phyloP scores from a whole-genome alignment of 2,797 vertebrate species.

The Crenichthys baileyi region DNA sequence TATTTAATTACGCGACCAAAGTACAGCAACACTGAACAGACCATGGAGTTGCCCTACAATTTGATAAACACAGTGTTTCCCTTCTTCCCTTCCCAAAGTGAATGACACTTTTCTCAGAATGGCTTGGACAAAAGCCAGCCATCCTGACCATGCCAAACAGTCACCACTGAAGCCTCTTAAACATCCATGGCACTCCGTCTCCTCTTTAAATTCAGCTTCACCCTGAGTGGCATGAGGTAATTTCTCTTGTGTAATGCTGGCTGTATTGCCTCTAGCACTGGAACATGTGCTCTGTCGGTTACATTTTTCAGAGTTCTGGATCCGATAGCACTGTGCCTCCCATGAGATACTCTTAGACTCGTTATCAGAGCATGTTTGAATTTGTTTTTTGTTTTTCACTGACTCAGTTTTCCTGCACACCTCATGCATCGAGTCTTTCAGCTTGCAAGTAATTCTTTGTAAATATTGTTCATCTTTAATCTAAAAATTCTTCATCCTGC shows the following conservation, averaged over 20 bases:
- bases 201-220: slow-evolving; percentile 18
- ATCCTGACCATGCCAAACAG: slow-evolving; percentile 34
- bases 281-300: slow-evolving; percentile 6
- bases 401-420: slow-evolving; percentile 18
- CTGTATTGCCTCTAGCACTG: not conserved
- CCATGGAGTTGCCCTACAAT: slow-evolving; percentile 1
- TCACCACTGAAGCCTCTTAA: slow-evolving; percentile 25
- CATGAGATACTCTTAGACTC: not conserved
- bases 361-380: not conserved
- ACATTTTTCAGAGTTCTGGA: slow-evolving; percentile 7
- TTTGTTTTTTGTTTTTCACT: not conserved
- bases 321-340: not conserved
- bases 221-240: slow-evolving; percentile 2
- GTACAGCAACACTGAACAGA: not conserved
- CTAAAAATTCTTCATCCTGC: slow-evolving; percentile 21
- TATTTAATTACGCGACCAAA: not conserved
- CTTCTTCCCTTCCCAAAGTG: slow-evolving; percentile 34
- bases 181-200: slow-evolving; percentile 34
- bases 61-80: slow-evolving; percentile 9
- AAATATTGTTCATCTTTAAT: not conserved
- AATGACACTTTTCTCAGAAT: slow-evolving; percentile 22
- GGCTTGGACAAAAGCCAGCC: slow-evolving; percentile 10
- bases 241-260: not conserved
- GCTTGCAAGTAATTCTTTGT: not conserved
- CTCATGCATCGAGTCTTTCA: slow-evolving; percentile 13